phyloP scores from a whole-genome alignment of 2,113 vertebrate species.

The Actenoides hombroni region DNA sequence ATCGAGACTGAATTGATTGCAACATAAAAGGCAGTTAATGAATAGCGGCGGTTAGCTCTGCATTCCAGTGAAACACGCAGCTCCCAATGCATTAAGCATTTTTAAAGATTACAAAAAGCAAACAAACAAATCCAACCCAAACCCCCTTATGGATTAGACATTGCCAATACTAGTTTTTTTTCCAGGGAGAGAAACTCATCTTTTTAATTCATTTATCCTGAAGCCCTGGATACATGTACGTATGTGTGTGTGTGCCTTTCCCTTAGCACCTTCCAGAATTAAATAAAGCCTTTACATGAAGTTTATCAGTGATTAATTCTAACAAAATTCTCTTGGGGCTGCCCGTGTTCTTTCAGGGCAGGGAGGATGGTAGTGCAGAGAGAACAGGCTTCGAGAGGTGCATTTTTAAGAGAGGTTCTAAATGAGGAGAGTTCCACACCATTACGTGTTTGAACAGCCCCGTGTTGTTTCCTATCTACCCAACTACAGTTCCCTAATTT shows the following conservation, averaged over 20 bases:
- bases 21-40: slow-evolving; percentile 24
- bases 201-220: neutral
- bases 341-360: rapidly evolving
- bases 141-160: neutral
- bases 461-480: neutral
- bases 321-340: neutral
- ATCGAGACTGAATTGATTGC: neutral
- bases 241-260: neutral
- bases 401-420: neutral
- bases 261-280: neutral
- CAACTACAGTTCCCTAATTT: neutral
- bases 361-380: neutral
- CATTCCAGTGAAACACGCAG: neutral
- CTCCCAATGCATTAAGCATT: neutral
- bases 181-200: neutral
- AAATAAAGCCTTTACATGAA: neutral
- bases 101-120: neutral
- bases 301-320: neutral
- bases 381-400: neutral
- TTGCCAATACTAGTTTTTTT: neutral
- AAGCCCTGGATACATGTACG: neutral
- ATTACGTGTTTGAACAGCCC: neutral
- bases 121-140: neutral
- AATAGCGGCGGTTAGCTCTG: slow-evolving; percentile 35
- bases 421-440: neutral